These are phyloP conservation scores for Sphyrna mokarran DNA, from an alignment of 2,113 vertebrate species.

Conservation along the genomic window DNA sequence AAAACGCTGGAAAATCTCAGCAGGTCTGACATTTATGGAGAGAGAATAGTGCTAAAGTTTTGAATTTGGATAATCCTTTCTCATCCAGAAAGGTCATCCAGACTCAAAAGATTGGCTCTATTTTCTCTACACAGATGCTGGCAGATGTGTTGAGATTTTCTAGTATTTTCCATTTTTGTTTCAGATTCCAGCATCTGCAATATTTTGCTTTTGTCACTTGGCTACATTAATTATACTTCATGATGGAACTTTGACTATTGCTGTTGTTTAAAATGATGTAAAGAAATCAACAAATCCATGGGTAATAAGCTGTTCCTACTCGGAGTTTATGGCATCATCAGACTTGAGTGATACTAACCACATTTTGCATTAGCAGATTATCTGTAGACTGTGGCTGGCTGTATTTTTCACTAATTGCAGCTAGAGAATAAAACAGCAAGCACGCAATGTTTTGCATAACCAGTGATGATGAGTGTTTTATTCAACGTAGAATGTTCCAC, in stretches of 20 bases:
- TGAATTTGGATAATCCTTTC: no score
- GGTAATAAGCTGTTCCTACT: neutral
- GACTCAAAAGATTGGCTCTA: no score
- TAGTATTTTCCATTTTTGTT: no score
- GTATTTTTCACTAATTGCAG: neutral
- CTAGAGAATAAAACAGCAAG: neutral
- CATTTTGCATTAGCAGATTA: neutral
- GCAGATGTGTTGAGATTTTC: no score
- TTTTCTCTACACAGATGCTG: no score
- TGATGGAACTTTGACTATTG: constrained; percentile 7
- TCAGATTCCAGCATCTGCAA: no score
- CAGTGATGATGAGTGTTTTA: neutral
- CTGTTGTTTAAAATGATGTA: neutral
- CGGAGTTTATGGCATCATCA: neutral
- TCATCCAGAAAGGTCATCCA: no score
- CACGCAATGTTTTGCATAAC: neutral
- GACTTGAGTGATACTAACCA: constrained; percentile 12
- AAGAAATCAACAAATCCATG: neutral
- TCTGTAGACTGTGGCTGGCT: neutral
- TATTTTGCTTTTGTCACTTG: no score
- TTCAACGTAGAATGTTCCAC: neutral
- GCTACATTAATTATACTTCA: no score
- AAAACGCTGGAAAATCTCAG: no score
- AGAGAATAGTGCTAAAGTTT: no score
- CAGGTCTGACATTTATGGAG: no score